Evolutionary conservation across 1,140 invertebrate genomes (phyloP).

Genomic region (Idris sp.): DNA sequence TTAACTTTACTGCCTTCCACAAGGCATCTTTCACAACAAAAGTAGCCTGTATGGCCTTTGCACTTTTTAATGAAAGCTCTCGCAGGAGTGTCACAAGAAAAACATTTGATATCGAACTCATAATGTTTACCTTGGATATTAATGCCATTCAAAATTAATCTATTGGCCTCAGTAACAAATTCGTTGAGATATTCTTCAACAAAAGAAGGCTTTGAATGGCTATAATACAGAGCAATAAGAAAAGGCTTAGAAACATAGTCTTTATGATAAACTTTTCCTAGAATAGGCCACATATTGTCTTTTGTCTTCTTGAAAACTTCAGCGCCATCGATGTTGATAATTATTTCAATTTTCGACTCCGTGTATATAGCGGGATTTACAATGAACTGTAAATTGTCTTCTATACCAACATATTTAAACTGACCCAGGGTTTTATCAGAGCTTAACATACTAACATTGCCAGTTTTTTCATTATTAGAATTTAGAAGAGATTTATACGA

Average conservation of each 20-base stretch:
- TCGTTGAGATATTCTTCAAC: too few species aligned
- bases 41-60: conserved; percentile 22
- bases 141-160: conserved; percentile 3
- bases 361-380: too few species aligned
- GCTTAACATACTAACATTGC: background rate
- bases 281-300: too few species aligned
- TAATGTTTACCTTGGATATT: conserved; percentile 1
- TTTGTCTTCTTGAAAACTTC: too few species aligned
- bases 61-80: conserved; percentile 5
- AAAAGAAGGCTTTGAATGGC: too few species aligned
- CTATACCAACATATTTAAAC: conserved; percentile 2
- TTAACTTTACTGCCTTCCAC: conserved; percentile 21
- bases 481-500: conserved; percentile 1
- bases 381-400: conserved; percentile 2
- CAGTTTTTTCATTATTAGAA: background rate
- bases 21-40: conserved; percentile 26
- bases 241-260: too few species aligned
- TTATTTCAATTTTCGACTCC: too few species aligned
- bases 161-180: background rate
- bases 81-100: conserved; percentile 1
- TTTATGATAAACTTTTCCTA: too few species aligned
- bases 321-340: too few species aligned
- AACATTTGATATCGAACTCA: background rate
- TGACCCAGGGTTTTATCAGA: background rate
- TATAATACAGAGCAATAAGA: too few species aligned